Base-by-base conservation (phyloP, 2,888 invertebrate species). In the Oscheius sp. region DNA sequence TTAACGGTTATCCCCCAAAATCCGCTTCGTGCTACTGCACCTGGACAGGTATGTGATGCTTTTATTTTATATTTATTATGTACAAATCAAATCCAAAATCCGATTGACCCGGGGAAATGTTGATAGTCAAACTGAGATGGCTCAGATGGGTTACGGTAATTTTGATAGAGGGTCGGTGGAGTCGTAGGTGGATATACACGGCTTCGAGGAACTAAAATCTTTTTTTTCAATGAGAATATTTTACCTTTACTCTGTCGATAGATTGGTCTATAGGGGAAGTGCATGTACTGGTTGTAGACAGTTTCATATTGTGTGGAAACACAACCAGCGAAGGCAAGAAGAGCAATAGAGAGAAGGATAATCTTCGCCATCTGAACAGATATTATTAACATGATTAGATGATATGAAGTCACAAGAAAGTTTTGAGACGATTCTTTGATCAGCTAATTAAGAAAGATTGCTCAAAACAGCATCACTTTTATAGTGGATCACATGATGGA, bases 1-100 rank as follows among this genome's bases (percentile, higher is more conserved):
- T 38, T 79, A 4, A 41, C 64, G 6, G 73, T 83, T 1, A 49
- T n/a, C 9, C 74, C 81, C 3, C 38, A 41, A 24, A 51, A 75
- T 9, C 83, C 84, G 1, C 26, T 83, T 8, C 65, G 84, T 64
- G 83, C 83, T 1, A 77, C 79, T 22, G 81, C 81, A 24, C 69
- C 76, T 6, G 83, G 83, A 50, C 82, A 82, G 72, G 82, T 80
- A 14, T 36, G 20, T 36, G 2, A n/a, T n/a, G n/a, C n/a, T n/a
- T n/a, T n/a, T n/a, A 2, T 14, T 28, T 51, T 14, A 6, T 33
- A 54, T 3, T 2, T 24, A 28, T 44, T 22, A 44, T 41, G n/a
- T 28, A 32, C n/a, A 22, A n/a, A 1, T 44, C 20, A 59, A 26
- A 59, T 59, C 59, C 59, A 59, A 44, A 59, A 59, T 8, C 59